A percentile compares a stretch with the other conserved stretches of the same genome.
phyloP scores from a whole-genome alignment of 2,888 invertebrate genomes.

The Trissonchulus latispiculum region DNA sequence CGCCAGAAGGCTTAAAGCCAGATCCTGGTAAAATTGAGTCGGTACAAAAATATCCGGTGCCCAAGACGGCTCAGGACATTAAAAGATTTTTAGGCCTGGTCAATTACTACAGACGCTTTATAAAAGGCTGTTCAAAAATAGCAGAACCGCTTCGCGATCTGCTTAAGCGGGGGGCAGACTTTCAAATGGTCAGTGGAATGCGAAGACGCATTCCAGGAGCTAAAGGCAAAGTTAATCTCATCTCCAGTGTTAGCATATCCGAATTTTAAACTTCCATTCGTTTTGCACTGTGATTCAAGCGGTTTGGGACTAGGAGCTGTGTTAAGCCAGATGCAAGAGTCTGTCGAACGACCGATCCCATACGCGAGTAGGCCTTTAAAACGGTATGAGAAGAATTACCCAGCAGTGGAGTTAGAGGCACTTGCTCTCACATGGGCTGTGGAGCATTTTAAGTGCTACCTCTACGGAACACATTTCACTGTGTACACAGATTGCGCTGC shows the following conservation, averaged over 20 bases:
- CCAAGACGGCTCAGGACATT: neutral
- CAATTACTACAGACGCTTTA: neutral
- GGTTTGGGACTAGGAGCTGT: neutral
- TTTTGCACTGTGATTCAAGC: neutral
- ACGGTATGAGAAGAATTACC: neutral
- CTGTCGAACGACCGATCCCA: neutral
- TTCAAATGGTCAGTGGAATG: neutral
- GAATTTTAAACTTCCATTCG: neutral
- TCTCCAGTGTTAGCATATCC: slow-evolving; percentile 9
- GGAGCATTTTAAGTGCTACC: neutral
- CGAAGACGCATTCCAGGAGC: neutral
- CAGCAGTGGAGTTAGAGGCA: neutral
- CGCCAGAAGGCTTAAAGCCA: neutral
- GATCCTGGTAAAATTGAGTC: slow-evolving; percentile 1
- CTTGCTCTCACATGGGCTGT: neutral
- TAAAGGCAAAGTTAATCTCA: neutral
- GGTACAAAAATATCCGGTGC: neutral
- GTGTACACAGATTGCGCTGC: neutral
- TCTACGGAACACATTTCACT: neutral
- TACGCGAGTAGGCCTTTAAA: neutral
- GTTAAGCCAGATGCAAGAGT: neutral
- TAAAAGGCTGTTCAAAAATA: neutral
- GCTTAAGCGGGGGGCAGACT: neutral
- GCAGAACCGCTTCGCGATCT: neutral
- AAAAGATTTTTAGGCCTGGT: slow-evolving; percentile 6